Percentiles rank a stretch among this genome's conserved stretches.
Evolutionary conservation across 2,888 invertebrate genomes (phyloP).

Genomic region (Lagria hirta): DNA sequence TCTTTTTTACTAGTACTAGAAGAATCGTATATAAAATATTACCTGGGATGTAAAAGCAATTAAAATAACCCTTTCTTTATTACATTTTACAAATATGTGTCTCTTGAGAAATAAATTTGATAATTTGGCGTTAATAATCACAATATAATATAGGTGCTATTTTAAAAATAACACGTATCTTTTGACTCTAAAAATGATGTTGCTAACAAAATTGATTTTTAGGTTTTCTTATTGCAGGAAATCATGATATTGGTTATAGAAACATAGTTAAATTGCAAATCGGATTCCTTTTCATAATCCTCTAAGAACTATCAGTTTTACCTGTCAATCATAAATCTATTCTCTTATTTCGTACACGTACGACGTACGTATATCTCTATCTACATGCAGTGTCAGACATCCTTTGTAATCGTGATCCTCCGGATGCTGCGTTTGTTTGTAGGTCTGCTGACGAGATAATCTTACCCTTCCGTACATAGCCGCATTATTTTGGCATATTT

Average conservation of each 20-base stretch:
- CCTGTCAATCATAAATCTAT: slow-evolving; percentile 4
- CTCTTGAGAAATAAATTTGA: no score
- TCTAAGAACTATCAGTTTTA: neutral
- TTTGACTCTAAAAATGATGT: no score
- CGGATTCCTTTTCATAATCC: neutral
- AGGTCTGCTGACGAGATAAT: slow-evolving; percentile 28
- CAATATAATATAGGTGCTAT: no score
- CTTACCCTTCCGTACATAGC: slow-evolving; percentile 16
- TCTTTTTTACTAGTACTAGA: no score
- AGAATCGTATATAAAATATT: no score
- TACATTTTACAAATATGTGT: no score
- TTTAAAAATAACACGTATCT: neutral
- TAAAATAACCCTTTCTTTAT: no score
- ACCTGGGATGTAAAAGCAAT: no score
- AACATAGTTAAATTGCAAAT: no score
- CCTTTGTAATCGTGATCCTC: slow-evolving; percentile 30
- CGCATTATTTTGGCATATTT: slow-evolving; percentile 26
- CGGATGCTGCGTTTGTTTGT: slow-evolving; percentile 23
- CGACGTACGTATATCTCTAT: slow-evolving; percentile 7
- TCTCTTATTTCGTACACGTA: slow-evolving; percentile 26
- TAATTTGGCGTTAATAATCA: no score
- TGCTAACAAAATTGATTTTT: slow-evolving; percentile 6
- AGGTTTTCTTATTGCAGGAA: no score
- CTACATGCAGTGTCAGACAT: slow-evolving; percentile 22
- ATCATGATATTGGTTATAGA: no score